These are phyloP conservation scores for Drosophila micromelanica DNA, from an alignment of 1,140 invertebrate genomes.

Conservation along the genomic window DNA sequence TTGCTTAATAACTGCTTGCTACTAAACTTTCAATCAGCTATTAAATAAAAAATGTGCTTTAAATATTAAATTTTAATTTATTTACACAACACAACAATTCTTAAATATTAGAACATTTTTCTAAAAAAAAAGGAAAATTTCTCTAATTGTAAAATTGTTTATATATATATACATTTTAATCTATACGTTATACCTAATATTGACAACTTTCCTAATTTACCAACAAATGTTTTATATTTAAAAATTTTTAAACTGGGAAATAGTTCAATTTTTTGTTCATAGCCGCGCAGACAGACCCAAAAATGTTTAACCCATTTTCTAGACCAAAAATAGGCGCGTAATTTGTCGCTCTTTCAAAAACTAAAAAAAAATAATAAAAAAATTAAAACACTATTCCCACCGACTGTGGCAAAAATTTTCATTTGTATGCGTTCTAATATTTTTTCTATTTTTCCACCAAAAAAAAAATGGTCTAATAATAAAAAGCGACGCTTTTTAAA, in stretches of 20 bases:
- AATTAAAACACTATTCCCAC: conserved; percentile 10
- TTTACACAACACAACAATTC: too few relatives aligned
- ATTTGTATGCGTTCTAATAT: conserved; percentile 20
- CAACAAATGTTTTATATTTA: neutral
- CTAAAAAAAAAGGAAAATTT: too few relatives aligned
- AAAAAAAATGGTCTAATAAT: conserved; percentile 61
- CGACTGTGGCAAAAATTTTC: conserved; percentile 22
- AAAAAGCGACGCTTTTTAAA: conserved; percentile 65
- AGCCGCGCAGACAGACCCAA: conserved; percentile 16
- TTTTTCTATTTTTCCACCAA: conserved; percentile 41
- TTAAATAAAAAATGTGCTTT: too few relatives aligned
- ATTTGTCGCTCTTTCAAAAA: conserved; percentile 40
- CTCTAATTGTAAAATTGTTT: too few relatives aligned
- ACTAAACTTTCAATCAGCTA: too few relatives aligned
- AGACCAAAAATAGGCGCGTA: conserved; percentile 37
- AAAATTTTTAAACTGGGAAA: neutral
- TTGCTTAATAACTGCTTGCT: too few relatives aligned
- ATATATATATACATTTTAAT: too few relatives aligned
- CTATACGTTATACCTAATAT: neutral
- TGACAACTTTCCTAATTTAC: too few relatives aligned
- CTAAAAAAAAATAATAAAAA: conserved; percentile 18
- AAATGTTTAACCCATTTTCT: conserved; percentile 42
- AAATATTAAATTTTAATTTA: too few relatives aligned
- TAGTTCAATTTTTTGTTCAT: conserved; percentile 17
- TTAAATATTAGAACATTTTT: too few relatives aligned